Evolutionary conservation across 2,888 invertebrate genomes (phyloP).

Genomic region (Spisula solida): DNA sequence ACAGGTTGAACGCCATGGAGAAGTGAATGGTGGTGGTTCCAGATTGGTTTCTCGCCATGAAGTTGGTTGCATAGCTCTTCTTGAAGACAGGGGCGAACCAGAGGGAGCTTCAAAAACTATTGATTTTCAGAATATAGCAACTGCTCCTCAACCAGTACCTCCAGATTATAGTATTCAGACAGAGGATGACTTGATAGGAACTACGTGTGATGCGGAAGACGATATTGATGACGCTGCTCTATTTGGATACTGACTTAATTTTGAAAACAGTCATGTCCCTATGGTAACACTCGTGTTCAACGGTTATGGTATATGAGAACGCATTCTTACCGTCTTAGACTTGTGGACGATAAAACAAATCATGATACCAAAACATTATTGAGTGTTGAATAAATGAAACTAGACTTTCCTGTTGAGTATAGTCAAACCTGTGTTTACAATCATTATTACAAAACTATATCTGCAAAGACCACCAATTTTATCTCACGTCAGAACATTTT

Average conservation of each 20-base stretch:
- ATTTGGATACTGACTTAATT: constrained; percentile 21
- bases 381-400: no score
- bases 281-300: no score
- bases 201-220: not conserved
- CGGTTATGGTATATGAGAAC: no score
- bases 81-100: constrained; percentile 25
- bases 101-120: constrained; percentile 24
- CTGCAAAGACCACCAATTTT: no score
- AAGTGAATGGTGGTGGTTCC: not conserved
- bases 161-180: not conserved
- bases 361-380: no score
- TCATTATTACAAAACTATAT: no score
- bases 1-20: not conserved
- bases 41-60: not conserved
- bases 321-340: no score
- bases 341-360: no score
- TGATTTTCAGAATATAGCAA: not conserved
- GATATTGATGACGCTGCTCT: constrained; percentile 39
- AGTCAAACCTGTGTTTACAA: no score
- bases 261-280: no score
- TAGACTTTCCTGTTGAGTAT: no score
- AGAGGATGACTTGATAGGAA: not conserved
- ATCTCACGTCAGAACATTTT: no score
- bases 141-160: not conserved
- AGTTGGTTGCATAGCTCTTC: constrained; percentile 22